Evolutionary conservation across 2,113 vertebrate genomes (phyloP).

Genomic region (Aspidoscelis tigris): DNA sequence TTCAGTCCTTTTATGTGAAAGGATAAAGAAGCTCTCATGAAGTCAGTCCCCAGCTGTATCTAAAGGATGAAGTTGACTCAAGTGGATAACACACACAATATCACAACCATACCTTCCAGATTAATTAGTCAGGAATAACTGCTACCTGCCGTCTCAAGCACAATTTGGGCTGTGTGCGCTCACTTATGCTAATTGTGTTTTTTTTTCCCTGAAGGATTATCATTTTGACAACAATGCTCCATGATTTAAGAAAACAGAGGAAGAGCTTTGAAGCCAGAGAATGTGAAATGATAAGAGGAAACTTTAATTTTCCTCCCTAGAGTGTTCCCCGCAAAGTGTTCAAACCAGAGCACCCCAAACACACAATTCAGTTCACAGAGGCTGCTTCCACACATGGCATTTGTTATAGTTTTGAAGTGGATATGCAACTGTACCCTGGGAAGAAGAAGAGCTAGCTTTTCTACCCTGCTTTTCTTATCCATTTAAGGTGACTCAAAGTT

Average conservation of each 20-base stretch:
- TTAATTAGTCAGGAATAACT: conserved; percentile 13
- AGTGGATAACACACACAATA: background rate
- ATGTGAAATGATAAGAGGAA: background rate
- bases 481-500: no score
- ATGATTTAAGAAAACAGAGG: background rate
- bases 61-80: background rate
- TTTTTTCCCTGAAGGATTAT: background rate
- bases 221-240: background rate
- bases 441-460: no score
- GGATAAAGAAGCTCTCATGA: background rate
- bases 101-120: background rate
- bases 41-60: conserved; percentile 23
- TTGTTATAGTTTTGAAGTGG: no score
- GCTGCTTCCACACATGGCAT: no score
- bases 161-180: background rate
- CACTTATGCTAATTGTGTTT: background rate
- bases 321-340: background rate
- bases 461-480: no score
- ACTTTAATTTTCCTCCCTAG: background rate
- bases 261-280: background rate
- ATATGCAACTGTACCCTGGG: no score
- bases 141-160: background rate
- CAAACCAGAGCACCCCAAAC: background rate
- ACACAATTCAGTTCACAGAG: background rate
- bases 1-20: conserved; percentile 10